Percentiles rank a stretch among this genome's conserved stretches.
phyloP scores from a whole-genome alignment of 2,113 vertebrate genomes.

The Ramphastos sulfuratus region DNA sequence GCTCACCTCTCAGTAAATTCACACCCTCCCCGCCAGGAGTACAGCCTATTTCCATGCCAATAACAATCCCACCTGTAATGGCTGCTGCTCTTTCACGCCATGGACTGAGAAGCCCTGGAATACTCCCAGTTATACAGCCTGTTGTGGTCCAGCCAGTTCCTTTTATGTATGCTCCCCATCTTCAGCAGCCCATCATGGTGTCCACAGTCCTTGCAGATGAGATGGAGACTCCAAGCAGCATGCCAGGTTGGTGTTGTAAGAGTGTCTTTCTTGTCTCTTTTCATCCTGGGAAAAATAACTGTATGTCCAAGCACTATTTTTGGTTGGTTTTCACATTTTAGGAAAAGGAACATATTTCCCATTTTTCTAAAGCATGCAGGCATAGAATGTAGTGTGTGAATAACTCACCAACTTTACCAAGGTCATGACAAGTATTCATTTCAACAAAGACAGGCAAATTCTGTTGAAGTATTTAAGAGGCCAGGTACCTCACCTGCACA shows the following conservation, averaged over 20 bases:
- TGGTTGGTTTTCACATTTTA: background rate
- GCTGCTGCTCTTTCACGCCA: conserved; percentile 81
- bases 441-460: background rate
- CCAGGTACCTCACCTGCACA: background rate
- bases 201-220: conserved; percentile 81
- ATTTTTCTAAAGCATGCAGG: background rate
- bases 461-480: background rate
- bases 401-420: background rate
- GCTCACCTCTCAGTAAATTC: conserved; percentile 79
- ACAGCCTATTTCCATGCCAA: conserved; percentile 76
- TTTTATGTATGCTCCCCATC: conserved; percentile 87
- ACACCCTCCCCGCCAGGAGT: conserved; percentile 68
- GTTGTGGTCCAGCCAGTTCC: conserved; percentile 90
- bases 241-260: conserved; percentile 78
- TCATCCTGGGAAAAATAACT: background rate
- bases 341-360: background rate
- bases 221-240: conserved; percentile 77
- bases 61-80: conserved; percentile 84
- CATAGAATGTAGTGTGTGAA: background rate
- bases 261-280: background rate
- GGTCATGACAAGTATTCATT: background rate
- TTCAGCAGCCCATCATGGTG: conserved; percentile 89
- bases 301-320: background rate
- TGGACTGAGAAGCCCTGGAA: conserved; percentile 80
- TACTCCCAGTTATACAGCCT: conserved; percentile 87